Base-by-base conservation (phyloP, 2,888 invertebrate genomes). In the Serrognathus titanus region DNA sequence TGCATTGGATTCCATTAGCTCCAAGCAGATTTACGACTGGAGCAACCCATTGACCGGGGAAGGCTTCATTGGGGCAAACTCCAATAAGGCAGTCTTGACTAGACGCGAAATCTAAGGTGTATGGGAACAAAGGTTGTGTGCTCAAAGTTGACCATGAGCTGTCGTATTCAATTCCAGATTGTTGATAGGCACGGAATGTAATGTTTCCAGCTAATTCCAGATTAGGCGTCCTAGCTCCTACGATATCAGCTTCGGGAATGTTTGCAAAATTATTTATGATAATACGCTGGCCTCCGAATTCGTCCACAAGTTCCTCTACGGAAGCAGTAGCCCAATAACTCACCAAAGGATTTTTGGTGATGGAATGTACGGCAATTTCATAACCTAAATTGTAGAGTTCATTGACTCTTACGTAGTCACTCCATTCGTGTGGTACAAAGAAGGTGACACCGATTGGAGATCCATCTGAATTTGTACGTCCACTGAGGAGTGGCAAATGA, bases 361-460 rank as follows among this genome's bases (percentile, higher is more conserved):
- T 82, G 7, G 88, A 87, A 69, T 89, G 87, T 1, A 87, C 78
- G 0, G 83, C 87, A 3, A 89, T 85, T 71, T 89, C 88, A 60
- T 81, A 84, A 0, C 88, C 84, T 5, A 74, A 67, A 48, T 78
- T 71, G 66, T 83, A 83, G 1, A 89, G 75, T 46, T 83, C 79
- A 66, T 86, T 84, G 5, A 87, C 78, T 53, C 68, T 62, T 10
- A 77, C 73, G 58, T 76, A 76, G 54, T 74, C 83, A 0, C 87
- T 88, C 71, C 89, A 90, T 61, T 88, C 86, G 66, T 91, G 90
- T 38, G 83, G 86, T 36, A 89, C 80, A 71, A 83, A 91, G 75
- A 88, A 87, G 0, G 90, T 90, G 40, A 82, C 82, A 0, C 83
- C 80, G 1, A 83, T 81, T 0, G 80, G 80, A 57, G 86, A 86